Conservation (phyloP, 2,797 vertebrate species). For the Microctenopoma stevenorrisi region DNA sequence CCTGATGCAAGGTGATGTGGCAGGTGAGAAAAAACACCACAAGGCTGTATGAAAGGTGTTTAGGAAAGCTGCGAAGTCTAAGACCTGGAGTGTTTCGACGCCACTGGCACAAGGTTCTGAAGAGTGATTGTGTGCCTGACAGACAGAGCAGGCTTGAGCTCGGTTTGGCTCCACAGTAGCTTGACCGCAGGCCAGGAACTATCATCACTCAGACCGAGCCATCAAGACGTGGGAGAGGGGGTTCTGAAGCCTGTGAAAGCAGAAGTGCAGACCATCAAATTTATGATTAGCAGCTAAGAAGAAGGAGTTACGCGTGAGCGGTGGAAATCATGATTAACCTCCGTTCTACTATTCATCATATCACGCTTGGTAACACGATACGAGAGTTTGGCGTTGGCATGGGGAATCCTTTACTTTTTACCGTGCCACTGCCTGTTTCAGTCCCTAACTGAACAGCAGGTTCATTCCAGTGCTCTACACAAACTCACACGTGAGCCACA, state of each 20-base stretch:
- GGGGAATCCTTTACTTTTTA: background rate
- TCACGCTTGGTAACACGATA: background rate
- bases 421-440: conserved; percentile 10
- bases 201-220: conserved; percentile 60
- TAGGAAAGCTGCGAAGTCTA: conserved; percentile 62
- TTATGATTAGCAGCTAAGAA: conserved; percentile 31
- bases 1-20: conserved; percentile 62
- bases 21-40: conserved; percentile 51
- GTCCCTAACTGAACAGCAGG: background rate
- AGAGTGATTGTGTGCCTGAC: conserved; percentile 62
- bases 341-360: conserved; percentile 2
- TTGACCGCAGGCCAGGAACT: conserved; percentile 61
- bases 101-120: conserved; percentile 38
- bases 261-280: conserved; percentile 42
- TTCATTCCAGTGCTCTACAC: conserved; percentile 10
- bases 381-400: background rate
- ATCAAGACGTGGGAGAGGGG: conserved; percentile 25
- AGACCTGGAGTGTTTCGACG: conserved; percentile 44
- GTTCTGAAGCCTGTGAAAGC: conserved; percentile 29
- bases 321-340: conserved; percentile 25
- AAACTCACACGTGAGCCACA: conserved; percentile 25
- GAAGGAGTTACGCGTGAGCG: conserved; percentile 23
- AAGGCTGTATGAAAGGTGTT: conserved; percentile 62
- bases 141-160: conserved; percentile 50
- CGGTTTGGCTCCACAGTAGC: conserved; percentile 58